Base-by-base conservation (phyloP, 1,140 invertebrate genomes). In the Cydia strobilella region DNA sequence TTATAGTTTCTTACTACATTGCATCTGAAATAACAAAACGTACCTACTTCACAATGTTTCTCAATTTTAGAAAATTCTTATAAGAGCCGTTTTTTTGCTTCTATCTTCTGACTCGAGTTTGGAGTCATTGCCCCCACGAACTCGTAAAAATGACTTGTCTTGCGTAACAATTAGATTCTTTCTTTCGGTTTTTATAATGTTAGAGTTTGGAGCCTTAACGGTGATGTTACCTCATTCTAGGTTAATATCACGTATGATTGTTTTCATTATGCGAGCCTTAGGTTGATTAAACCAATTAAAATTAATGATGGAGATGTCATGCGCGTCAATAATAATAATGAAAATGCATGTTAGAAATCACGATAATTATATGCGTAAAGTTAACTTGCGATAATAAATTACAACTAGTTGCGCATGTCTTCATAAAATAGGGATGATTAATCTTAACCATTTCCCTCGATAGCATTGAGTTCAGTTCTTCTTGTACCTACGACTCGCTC, bases 111-210 rank as follows among this genome's bases (percentile, higher is more conserved):
- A 18, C 31, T 69, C 31, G 65, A 23, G 65, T 35, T 39, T 69
- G 31, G 31, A 39, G 65, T 69, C 65, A 42, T 35, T 69, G 65
- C 20, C 65, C 63, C 27, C 65, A 18, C 31, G 65, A 39, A 18
- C 31, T n/a, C 65, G n/a, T 69, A 69, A 35, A 35, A 42, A 35
- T 31, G 31, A 39, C 65, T 69, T 69, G 27, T 39, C 65, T 69
- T 69, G 65, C 65, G 65, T 69, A 69, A 69, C 65, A 69, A 69
- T 69, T 69, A 69, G 65, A 39, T 69, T 69, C 15, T 65, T 65
- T 65, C 63, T 35, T 69, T 69, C 18, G 18, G 65, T 20, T 69
- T 69, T 39, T 66, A 39, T 23, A 23, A 10, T 35, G 65, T 69
- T 31, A 35, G 35, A 35, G 65, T 18, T 66, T 18, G 15, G n/a